Evolutionary conservation across 2,113 vertebrate genomes (phyloP), one percentile per base, ranked within the genome.

Genomic region (Pluvianellus socialis): DNA sequence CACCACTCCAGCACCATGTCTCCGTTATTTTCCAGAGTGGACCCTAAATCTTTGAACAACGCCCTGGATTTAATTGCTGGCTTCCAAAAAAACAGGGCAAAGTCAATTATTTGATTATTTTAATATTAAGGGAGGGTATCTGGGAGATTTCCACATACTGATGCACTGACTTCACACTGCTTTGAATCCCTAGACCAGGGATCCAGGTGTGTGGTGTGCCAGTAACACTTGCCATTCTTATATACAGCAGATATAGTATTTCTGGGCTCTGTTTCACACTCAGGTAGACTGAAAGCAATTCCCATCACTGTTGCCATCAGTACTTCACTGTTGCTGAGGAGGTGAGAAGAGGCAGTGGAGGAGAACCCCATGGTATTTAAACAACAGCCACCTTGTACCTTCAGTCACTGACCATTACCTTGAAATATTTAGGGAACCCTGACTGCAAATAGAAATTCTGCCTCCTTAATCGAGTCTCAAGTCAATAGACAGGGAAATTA

Each of bases 401-500:
- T 62, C 71, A 30, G 62, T 17, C 65, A 50, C 32, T 4, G 4
- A 71, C 58, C 7, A 4, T 7, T 71, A 40, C 32, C 38, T 38
- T 63, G 70, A 72, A 79, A 83, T 74, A 81, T 71, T 6, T 20
- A n/a, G 76, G 52, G 33, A 80, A 6, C 45, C 19, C 32, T 56
- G 75, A 9, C 10, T 26, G 23, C 52, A 44, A 47, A 32, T 30
- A 81, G 50, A 44, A 88, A 59, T 86, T 80, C 72, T 96, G 30
- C 52, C 56, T 77, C 72, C 86, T 93, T 87, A 91, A 94, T 92
- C 79, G 65, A 4, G 28, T 77, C 59, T 59, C 67, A 95, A 86
- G 75, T 86, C 71, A 67, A 91, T 5, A 81, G 73, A 40, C 66
- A 7, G 32, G 26, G 49, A 96, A 97, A 97, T 92, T 40, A 92